These are phyloP conservation scores for Callocephalon fimbriatum DNA, from an alignment of 2,113 vertebrate genomes.

Conservation along the genomic window DNA sequence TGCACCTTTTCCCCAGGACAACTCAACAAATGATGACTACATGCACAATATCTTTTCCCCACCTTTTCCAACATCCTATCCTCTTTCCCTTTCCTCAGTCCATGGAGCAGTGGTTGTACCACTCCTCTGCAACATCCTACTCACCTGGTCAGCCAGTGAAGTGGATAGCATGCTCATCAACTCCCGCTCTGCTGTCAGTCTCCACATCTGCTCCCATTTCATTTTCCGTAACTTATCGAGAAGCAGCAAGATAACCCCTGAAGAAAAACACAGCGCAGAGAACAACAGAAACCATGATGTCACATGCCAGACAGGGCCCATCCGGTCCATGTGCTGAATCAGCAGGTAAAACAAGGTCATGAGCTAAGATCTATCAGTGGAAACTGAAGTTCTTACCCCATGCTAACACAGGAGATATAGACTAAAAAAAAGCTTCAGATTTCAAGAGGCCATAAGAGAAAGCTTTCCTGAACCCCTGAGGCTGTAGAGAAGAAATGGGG, in stretches of 20 bases:
- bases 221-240: conserved; percentile 95
- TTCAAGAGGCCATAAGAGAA: not conserved
- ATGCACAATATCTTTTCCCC: not conserved
- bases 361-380: not conserved
- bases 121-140: not conserved
- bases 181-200: conserved; percentile 93
- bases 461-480: not conserved
- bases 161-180: conserved; percentile 99
- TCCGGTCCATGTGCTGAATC: not conserved
- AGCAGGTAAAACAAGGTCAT: not conserved
- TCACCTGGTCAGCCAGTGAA: conserved; percentile 96
- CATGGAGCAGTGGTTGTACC: not conserved
- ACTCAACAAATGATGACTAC: not conserved
- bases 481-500: not conserved
- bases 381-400: not conserved
- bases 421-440: not conserved
- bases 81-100: not conserved
- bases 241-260: conserved; percentile 95
- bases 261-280: not conserved
- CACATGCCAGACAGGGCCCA: not conserved
- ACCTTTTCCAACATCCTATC: not conserved
- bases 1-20: not conserved
- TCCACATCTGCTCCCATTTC: conserved; percentile 99
- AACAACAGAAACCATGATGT: not conserved
- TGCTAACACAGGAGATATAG: not conserved